phyloP scores from a whole-genome alignment of 2,888 invertebrate species.

The Agrypnus murinus region DNA sequence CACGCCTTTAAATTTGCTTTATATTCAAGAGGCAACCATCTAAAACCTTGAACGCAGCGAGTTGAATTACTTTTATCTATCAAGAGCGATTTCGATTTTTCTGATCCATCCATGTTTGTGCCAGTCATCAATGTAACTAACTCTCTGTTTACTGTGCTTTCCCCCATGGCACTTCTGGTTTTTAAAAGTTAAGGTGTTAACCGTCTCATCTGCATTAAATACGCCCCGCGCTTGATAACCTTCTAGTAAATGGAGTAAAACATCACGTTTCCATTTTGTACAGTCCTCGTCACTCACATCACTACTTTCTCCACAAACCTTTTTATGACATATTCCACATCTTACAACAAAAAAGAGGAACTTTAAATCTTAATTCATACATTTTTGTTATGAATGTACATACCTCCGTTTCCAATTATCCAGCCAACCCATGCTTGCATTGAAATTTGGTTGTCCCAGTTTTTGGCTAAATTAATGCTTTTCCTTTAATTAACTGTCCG shows the following conservation, averaged over 20 bases:
- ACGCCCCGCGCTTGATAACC: too few species aligned
- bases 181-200: neutral
- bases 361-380: neutral
- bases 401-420: slow-evolving; percentile 4
- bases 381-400: slow-evolving; percentile 2
- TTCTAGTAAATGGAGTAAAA: neutral
- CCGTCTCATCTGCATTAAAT: too few species aligned
- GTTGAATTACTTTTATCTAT: neutral
- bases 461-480: too few species aligned
- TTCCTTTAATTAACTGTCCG: slow-evolving; percentile 4
- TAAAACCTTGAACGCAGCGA: slow-evolving; percentile 2
- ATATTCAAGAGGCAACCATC: slow-evolving; percentile 2
- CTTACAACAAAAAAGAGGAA: slow-evolving; percentile 4
- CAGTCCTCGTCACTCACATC: neutral
- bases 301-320: slow-evolving; percentile 1
- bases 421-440: too few species aligned
- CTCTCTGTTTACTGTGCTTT: slow-evolving; percentile 8
- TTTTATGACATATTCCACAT: slow-evolving; percentile 7
- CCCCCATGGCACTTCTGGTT: too few species aligned
- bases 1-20: slow-evolving; percentile 40
- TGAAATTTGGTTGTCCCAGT: slow-evolving; percentile 5
- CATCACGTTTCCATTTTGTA: neutral
- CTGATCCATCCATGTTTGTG: slow-evolving; percentile 5
- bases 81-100: too few species aligned
- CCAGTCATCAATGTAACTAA: slow-evolving; percentile 9